Evolutionary conservation across 2,888 invertebrate species (phyloP).

Genomic region (Idaea aversata): DNA sequence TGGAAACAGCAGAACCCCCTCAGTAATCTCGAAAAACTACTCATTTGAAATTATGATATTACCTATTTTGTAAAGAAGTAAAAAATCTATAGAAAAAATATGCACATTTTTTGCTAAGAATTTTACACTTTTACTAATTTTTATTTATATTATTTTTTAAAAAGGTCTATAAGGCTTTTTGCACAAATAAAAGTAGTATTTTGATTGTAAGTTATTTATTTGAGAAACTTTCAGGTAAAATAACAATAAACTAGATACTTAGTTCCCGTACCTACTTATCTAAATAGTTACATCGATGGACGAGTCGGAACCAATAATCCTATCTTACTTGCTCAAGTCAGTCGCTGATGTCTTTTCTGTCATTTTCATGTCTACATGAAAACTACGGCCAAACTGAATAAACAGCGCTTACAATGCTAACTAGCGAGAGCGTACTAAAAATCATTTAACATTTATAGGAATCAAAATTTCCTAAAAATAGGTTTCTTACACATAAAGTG

Average conservation of each 20-base stretch:
- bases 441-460: too few species aligned
- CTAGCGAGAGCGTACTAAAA: too few species aligned
- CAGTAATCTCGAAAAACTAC: conserved; percentile 36
- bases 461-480: background rate
- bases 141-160: too few species aligned
- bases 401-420: too few species aligned
- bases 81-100: background rate
- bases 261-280: background rate
- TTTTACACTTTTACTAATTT: background rate
- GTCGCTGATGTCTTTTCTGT: too few species aligned
- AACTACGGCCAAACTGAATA: too few species aligned
- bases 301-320: too few species aligned
- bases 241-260: background rate
- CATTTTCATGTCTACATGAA: too few species aligned
- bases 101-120: background rate
- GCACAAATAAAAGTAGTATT: background rate
- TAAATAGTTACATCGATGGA: too few species aligned
- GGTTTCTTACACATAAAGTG: background rate
- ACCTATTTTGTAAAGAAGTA: background rate
- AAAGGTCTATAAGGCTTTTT: background rate
- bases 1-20: conserved; percentile 44
- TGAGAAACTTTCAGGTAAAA: background rate
- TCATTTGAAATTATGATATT: background rate
- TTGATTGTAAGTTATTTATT: background rate
- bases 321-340: too few species aligned